Percentiles rank a stretch among this genome's conserved stretches.
Evolutionary conservation across 2,797 vertebrate genomes (phyloP).

Genomic region (Mallotus villosus): DNA sequence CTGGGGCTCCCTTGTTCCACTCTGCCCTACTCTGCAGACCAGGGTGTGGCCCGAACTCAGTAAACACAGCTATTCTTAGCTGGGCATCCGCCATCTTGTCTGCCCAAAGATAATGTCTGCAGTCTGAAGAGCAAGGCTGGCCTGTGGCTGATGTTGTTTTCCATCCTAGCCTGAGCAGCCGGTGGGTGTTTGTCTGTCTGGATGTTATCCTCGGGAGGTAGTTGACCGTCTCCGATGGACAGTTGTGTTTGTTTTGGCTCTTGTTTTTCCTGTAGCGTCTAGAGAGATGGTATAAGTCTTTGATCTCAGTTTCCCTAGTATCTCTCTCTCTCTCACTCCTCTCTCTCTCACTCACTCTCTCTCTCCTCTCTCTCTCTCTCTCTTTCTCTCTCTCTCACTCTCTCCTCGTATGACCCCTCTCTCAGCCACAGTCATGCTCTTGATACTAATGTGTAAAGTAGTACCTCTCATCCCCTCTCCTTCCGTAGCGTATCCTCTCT

Average conservation of each 20-base stretch:
- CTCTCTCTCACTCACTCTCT: neutral
- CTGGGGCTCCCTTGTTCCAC: neutral
- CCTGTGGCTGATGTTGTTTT: conserved; percentile 5
- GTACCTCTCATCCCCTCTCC: conserved; percentile 11
- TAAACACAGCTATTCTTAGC: conserved; percentile 31
- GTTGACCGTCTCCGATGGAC: too few relatives aligned
- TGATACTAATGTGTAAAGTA: conserved; percentile 18
- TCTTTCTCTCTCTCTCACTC: neutral
- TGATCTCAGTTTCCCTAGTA: neutral
- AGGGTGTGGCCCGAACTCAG: conserved; percentile 4
- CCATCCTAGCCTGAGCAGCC: too few relatives aligned
- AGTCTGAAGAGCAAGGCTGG: conserved; percentile 5
- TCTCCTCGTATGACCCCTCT: neutral
- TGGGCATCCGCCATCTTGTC: conserved; percentile 21
- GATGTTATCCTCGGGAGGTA: too few relatives aligned
- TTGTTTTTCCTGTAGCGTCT: neutral
- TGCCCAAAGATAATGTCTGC: conserved; percentile 25
- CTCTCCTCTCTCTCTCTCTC: neutral
- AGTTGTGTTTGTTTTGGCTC: too few relatives aligned
- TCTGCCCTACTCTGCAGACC: conserved; percentile 33
- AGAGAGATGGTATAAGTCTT: neutral
- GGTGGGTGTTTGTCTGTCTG: too few relatives aligned
- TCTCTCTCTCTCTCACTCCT: neutral
- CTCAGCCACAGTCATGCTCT: conserved; percentile 14
- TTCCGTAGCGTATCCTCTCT: conserved; percentile 9